Evolutionary conservation across 2,113 vertebrate species (phyloP).

Genomic region (Saccopteryx leptura): DNA sequence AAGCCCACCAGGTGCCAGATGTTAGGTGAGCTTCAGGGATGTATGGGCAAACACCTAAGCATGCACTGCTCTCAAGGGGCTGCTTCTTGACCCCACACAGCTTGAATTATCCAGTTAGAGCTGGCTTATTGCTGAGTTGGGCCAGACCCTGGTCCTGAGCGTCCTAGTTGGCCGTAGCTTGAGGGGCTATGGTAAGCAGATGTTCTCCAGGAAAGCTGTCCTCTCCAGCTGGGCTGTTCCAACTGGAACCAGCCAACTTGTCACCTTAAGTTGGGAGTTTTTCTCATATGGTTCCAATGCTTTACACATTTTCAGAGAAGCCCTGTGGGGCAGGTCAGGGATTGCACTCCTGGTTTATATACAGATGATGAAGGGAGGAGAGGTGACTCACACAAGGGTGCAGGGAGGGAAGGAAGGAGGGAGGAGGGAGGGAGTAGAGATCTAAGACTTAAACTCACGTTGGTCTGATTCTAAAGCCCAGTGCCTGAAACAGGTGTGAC

Average conservation of each 20-base stretch:
- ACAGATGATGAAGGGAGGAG: background rate
- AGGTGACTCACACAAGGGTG: too few relatives aligned
- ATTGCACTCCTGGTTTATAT: background rate
- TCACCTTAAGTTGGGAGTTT: background rate
- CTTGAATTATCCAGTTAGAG: background rate
- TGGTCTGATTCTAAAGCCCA: background rate
- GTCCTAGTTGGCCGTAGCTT: background rate
- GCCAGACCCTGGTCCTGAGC: background rate
- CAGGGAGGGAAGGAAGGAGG: background rate
- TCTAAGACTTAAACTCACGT: background rate
- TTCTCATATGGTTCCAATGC: background rate
- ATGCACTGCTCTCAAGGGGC: background rate
- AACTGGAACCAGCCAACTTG: background rate
- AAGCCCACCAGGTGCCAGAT: background rate
- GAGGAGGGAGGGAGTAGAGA: background rate
- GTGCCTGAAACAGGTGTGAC: background rate
- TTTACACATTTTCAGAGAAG: background rate
- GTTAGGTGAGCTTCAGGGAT: background rate
- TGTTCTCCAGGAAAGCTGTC: background rate
- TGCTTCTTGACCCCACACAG: background rate
- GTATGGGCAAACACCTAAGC: rapidly evolving
- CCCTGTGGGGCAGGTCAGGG: background rate
- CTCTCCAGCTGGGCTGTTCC: background rate
- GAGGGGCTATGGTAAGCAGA: background rate
- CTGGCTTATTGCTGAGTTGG: background rate